These are phyloP conservation scores for Acholoe squamosa DNA, from an alignment of 2,888 invertebrate species.

Conservation along the genomic window DNA sequence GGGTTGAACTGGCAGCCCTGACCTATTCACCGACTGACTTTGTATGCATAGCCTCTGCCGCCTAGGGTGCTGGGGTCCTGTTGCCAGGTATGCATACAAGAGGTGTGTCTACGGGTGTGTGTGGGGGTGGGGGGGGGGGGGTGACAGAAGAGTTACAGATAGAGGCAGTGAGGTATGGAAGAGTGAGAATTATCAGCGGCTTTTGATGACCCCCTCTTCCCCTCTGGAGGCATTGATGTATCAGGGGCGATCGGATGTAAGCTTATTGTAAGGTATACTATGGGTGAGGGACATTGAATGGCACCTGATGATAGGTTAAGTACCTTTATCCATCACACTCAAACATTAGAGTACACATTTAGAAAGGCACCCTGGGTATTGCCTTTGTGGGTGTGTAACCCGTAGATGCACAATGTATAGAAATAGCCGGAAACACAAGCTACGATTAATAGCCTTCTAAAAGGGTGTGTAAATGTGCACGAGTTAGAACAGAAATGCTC, in stretches of 20 bases:
- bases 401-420: too few species aligned
- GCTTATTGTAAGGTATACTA: background rate
- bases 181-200: background rate
- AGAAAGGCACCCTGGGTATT: too few species aligned
- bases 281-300: background rate
- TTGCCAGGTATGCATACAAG: background rate
- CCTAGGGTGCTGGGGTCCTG: background rate
- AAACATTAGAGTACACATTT: too few species aligned
- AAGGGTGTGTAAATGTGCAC: too few species aligned
- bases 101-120: too few species aligned
- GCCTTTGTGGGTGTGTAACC: too few species aligned
- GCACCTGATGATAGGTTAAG: background rate
- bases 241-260: background rate
- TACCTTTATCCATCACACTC: background rate
- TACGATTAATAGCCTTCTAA: too few species aligned
- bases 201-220: background rate
- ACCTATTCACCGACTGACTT: conserved; percentile 54
- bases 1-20: background rate
- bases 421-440: too few species aligned
- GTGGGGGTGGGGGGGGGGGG: background rate
- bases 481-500: too few species aligned
- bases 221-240: background rate
- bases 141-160: background rate
- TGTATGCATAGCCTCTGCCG: conserved; percentile 32
- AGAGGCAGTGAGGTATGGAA: background rate